Evolutionary conservation across 2,888 invertebrate genomes (phyloP), one percentile per base, ranked within the genome.

Genomic region (Capitulum mitella): DNA sequence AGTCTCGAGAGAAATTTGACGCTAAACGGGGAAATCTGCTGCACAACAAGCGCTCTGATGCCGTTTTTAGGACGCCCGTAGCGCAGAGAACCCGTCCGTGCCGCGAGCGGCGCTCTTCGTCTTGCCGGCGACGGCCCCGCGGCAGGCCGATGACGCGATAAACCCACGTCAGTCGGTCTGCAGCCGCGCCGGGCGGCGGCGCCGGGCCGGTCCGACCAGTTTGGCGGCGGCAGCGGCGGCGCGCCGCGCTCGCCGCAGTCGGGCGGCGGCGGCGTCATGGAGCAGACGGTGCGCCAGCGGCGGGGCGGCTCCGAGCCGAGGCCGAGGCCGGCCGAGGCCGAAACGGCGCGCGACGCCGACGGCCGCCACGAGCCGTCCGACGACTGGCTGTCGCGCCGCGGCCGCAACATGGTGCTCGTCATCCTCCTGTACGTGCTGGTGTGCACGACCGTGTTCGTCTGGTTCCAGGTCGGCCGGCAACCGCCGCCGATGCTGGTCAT

Each of bases 391-490:
- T 22, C 70, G 40, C 70, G 70, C 40, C 70, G 37, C 40, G 26
- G 46, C 46, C 43, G 32, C 76, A 43, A 46, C 46, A 43, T 76
- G 46, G 76, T 46, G 76, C 76, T 76, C 14, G 43, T 43, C 29
- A 19, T 43, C 19, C 76, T 76, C n/a, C 3, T 19, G 46, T 46
- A 32, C 32, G 29, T 76, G 32, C 2, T 48, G 12, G 32, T 76
- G 19, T 12, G 14, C 32, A 29, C 14, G 14, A 29, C 14, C 16
- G 46, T 46, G 76, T 43, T 46, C 46, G 76, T 32, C 29, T 76
- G 76, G 76, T 48, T 76, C 76, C n/a, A 76, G 46, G n/a, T 76
- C 46, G 46, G 76, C 43, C 46, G 43, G 19, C 43, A 26, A 46
- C 76, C 43, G 46, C 16, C 76, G 29, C 46, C 46, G 32, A 46